These are phyloP conservation scores for Phocoena phocoena DNA, from an alignment of 2,113 vertebrate genomes.

Conservation along the genomic window DNA sequence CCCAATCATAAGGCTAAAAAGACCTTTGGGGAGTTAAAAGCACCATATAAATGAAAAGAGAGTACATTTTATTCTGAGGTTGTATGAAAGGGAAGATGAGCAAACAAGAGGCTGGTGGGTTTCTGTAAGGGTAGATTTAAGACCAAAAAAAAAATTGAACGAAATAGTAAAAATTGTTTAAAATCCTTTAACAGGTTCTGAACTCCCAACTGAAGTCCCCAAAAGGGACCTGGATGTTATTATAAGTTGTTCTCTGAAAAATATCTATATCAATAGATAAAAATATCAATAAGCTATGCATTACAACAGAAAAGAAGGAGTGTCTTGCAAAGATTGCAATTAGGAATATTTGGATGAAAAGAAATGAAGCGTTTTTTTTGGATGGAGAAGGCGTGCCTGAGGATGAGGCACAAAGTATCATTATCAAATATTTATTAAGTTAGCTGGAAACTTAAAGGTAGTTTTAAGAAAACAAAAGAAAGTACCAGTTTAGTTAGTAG, in stretches of 20 bases:
- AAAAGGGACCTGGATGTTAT: background rate
- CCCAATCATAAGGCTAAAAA: background rate
- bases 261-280: background rate
- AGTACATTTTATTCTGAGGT: background rate
- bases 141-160: background rate
- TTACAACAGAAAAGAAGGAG: background rate
- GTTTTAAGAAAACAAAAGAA: background rate
- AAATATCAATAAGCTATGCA: background rate
- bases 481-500: background rate
- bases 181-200: background rate
- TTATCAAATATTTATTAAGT: background rate
- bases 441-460: background rate
- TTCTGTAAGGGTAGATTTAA: background rate
- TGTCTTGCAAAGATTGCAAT: background rate
- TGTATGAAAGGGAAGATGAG: background rate
- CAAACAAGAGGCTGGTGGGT: background rate
- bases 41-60: background rate
- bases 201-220: background rate
- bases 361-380: background rate
- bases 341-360: background rate
- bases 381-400: accelerated
- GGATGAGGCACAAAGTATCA: background rate
- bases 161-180: background rate
- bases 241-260: background rate
- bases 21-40: background rate